Evolutionary conservation across 1,140 invertebrate genomes (phyloP).

Genomic region (Neuroterus valhalla): DNA sequence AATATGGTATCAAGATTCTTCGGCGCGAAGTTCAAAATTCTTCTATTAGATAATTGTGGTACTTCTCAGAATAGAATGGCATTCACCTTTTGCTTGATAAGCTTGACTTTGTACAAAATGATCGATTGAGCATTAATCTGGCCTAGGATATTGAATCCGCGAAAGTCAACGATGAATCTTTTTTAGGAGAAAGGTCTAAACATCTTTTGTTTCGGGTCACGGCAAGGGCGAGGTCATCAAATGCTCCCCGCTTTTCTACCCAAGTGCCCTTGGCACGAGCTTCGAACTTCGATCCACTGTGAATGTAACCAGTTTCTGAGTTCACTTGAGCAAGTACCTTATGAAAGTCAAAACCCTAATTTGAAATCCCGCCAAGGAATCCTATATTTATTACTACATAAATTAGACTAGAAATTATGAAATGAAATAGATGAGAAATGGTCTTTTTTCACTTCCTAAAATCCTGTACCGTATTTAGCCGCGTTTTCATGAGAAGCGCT

Average conservation of each 20-base stretch:
- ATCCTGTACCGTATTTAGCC: too few species aligned
- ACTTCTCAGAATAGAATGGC: too few species aligned
- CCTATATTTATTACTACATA: background rate
- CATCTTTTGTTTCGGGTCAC: slow-evolving; percentile 2
- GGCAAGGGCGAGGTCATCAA: slow-evolving; percentile 18
- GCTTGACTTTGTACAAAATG: background rate
- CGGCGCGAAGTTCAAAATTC: too few species aligned
- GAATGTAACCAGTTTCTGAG: slow-evolving; percentile 7
- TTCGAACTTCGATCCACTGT: slow-evolving; percentile 20
- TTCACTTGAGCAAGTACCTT: background rate
- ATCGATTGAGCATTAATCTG: background rate
- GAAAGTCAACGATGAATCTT: background rate
- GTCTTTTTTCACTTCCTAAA: too few species aligned
- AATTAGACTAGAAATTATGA: too few species aligned
- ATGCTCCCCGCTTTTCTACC: background rate
- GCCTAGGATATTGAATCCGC: too few species aligned
- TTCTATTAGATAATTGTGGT: too few species aligned
- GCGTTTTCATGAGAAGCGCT: too few species aligned
- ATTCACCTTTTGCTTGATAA: too few species aligned
- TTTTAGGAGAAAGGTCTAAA: background rate
- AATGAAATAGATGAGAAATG: too few species aligned
- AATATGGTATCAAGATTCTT: too few species aligned
- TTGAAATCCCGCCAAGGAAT: background rate
- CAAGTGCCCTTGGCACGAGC: slow-evolving; percentile 22
- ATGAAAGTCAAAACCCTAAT: background rate